Conservation (phyloP, 37 sponge, comb jelly and placozoan species). For the Aplysina aerophoba region DNA sequence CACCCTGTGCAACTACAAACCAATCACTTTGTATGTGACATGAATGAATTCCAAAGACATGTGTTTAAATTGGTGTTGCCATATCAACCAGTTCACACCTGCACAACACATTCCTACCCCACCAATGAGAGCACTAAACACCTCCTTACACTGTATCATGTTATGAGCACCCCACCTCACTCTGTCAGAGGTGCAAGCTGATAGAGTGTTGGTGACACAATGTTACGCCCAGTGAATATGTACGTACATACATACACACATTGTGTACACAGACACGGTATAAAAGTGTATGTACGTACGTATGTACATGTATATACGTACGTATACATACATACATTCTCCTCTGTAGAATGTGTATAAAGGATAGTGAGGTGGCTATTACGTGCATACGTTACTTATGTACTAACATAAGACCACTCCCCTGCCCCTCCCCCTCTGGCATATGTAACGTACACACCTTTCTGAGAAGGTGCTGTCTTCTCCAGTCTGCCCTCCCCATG, state of each 20-base stretch:
- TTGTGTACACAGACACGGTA: background rate
- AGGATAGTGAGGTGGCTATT: conserved; percentile 10
- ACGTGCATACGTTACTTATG: background rate
- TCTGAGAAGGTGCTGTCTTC: conserved; percentile 9
- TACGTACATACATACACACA: background rate
- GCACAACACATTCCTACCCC: background rate
- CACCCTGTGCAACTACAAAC: too few relatives aligned
- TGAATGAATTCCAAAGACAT: too few relatives aligned
- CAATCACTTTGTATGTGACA: too few relatives aligned
- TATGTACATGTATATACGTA: conserved; percentile 28
- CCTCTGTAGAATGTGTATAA: conserved; percentile 22
- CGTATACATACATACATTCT: conserved; percentile 14
- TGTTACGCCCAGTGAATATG: too few relatives aligned
- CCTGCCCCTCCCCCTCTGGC: background rate
- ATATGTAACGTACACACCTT: background rate
- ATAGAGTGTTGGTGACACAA: too few relatives aligned
- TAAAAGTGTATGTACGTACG: background rate
- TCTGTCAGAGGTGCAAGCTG: too few relatives aligned
- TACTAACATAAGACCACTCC: background rate
- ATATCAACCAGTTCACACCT: too few relatives aligned
- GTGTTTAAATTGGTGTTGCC: too few relatives aligned
- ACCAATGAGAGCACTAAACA: background rate
- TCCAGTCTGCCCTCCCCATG: conserved; percentile 12
- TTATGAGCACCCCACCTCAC: too few relatives aligned
- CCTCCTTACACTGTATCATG: too few relatives aligned